Evolutionary conservation across 2,113 vertebrate species (phyloP).

Genomic region (Dipodomys stephensi): DNA sequence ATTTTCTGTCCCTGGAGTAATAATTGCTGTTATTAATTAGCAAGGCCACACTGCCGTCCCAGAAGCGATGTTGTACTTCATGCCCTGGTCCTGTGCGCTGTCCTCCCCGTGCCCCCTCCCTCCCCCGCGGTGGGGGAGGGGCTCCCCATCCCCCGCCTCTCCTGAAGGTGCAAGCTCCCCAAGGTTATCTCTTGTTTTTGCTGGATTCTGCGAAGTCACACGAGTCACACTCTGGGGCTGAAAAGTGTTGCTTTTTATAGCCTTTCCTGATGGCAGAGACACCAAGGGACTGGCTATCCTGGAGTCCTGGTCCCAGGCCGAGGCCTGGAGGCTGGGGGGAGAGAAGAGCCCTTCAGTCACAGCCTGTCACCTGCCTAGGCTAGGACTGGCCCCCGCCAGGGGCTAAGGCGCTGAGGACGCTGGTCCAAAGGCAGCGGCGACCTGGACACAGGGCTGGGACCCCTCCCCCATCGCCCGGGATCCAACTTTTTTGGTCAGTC

Average conservation of each 20-base stretch:
- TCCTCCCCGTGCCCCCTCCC: neutral
- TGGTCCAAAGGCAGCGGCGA: conserved; percentile 37
- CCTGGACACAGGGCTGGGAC: neutral
- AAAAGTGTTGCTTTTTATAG: conserved; percentile 93
- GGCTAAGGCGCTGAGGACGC: conserved; percentile 73
- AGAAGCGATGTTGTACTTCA: neutral
- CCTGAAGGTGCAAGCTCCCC: conserved; percentile 85
- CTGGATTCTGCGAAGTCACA: conserved; percentile 90
- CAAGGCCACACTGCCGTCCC: neutral
- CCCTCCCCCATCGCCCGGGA: too few species aligned
- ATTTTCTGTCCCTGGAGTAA: neutral
- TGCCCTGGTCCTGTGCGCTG: neutral
- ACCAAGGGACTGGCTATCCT: conserved; percentile 49
- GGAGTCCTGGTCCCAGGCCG: conserved; percentile 85
- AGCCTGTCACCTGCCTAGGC: conserved; percentile 61
- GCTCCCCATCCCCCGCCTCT: too few species aligned
- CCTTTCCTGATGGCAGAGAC: conserved; percentile 88
- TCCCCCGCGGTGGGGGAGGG: neutral
- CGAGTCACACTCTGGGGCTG: conserved; percentile 90
- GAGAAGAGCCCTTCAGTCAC: conserved; percentile 28
- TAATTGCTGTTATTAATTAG: neutral
- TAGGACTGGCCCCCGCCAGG: conserved; percentile 74
- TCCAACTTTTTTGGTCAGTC: too few species aligned
- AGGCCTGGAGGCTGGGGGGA: conserved; percentile 78
- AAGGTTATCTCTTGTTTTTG: conserved; percentile 91